phyloP scores from a whole-genome alignment of 2,797 vertebrate species.

The Zenarchopterus dispar region DNA sequence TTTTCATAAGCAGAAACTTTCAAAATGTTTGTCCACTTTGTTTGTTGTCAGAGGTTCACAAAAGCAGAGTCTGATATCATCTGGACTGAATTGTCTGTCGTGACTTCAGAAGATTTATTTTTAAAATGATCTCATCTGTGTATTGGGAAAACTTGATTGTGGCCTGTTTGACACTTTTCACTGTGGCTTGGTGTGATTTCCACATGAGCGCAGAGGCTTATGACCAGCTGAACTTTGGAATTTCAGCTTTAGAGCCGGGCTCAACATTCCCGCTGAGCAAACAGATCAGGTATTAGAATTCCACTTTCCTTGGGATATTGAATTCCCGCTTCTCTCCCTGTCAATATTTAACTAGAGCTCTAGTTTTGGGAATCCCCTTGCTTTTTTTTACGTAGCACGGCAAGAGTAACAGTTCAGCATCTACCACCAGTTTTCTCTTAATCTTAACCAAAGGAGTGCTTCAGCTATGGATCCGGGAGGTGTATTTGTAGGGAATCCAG shows the following conservation, averaged over 20 bases:
- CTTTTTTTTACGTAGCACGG: slow-evolving; percentile 15
- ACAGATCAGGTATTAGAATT: slow-evolving; percentile 48
- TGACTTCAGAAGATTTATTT: too few relatives aligned
- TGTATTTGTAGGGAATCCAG: slow-evolving; percentile 25
- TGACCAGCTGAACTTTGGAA: slow-evolving; percentile 70
- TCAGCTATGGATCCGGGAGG: slow-evolving; percentile 28
- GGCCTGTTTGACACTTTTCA: neutral
- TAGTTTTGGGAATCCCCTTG: slow-evolving; percentile 45
- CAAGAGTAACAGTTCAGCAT: neutral
- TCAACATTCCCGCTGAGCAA: slow-evolving; percentile 54
- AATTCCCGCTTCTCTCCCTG: slow-evolving; percentile 13
- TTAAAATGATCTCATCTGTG: too few relatives aligned
- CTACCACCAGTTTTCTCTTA: slow-evolving; percentile 5
- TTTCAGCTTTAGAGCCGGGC: slow-evolving; percentile 42
- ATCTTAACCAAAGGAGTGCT: neutral
- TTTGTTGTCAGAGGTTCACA: too few relatives aligned
- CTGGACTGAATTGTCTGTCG: too few relatives aligned
- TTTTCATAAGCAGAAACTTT: too few relatives aligned
- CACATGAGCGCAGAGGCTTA: slow-evolving; percentile 24
- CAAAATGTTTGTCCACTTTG: too few relatives aligned
- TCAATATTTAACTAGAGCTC: slow-evolving; percentile 59
- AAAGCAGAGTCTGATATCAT: too few relatives aligned
- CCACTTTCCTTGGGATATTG: slow-evolving; percentile 11
- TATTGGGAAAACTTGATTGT: neutral
- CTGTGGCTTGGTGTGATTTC: slow-evolving; percentile 21